Percentiles rank a stretch among this genome's conserved stretches.
phyloP scores from a whole-genome alignment of 2,113 vertebrate genomes.

The Apteryx owenii region DNA sequence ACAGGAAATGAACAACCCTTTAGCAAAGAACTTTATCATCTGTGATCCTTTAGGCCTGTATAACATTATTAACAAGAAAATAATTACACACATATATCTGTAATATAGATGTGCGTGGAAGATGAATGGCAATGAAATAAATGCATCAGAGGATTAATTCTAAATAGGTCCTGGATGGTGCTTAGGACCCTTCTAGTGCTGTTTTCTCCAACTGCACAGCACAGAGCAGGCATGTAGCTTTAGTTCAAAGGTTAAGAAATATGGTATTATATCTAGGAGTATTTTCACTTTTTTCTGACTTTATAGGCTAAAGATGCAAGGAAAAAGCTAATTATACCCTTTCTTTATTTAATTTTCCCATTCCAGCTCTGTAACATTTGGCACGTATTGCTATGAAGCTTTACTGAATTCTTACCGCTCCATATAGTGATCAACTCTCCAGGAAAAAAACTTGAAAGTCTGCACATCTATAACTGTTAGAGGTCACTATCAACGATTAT shows the following conservation, averaged over 20 bases:
- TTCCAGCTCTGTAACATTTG: neutral
- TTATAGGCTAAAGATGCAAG: neutral
- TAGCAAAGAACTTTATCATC: neutral
- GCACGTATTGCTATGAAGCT: neutral
- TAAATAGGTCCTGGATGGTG: neutral
- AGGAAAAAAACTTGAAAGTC: slow-evolving; percentile 5
- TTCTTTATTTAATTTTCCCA: neutral
- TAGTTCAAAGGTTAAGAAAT: neutral
- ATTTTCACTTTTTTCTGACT: neutral
- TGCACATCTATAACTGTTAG: slow-evolving; percentile 21
- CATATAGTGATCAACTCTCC: neutral
- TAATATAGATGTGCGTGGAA: neutral
- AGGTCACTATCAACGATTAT: slow-evolving; percentile 32
- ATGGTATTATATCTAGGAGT: neutral
- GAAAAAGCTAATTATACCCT: neutral
- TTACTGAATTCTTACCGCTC: neutral
- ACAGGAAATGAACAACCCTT: neutral
- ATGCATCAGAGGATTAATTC: neutral
- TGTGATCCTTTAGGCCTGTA: neutral
- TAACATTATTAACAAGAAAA: neutral
- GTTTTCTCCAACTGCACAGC: neutral
- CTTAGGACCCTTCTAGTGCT: neutral
- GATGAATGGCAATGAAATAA: neutral
- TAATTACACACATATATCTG: neutral
- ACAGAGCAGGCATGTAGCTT: neutral